These are phyloP conservation scores for Nerophis lumbriciformis DNA, from an alignment of 2,113 vertebrate genomes.

Conservation along the genomic window DNA sequence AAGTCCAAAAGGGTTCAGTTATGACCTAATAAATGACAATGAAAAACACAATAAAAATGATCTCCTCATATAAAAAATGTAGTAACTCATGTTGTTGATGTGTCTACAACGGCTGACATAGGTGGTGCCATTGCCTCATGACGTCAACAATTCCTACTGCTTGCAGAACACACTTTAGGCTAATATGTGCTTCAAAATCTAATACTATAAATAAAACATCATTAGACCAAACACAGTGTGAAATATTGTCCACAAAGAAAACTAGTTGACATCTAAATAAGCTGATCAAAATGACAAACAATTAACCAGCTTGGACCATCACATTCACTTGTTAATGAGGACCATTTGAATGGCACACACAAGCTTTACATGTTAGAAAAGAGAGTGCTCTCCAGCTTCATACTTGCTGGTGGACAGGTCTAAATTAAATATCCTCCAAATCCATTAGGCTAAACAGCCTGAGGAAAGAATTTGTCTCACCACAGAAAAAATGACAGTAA, in stretches of 20 bases:
- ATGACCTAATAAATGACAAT: too few species aligned
- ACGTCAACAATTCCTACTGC: too few species aligned
- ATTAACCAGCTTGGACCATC: slow-evolving; percentile 64
- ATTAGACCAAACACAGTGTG: neutral
- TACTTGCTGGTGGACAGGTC: slow-evolving; percentile 57
- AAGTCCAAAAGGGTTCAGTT: too few species aligned
- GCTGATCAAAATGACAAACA: slow-evolving; percentile 74
- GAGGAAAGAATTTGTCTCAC: slow-evolving; percentile 65
- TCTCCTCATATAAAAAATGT: too few species aligned
- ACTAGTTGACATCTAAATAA: slow-evolving; percentile 62
- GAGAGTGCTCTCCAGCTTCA: slow-evolving; percentile 44
- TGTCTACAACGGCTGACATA: too few species aligned
- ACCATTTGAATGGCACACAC: slow-evolving; percentile 49
- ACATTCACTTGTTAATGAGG: slow-evolving; percentile 63
- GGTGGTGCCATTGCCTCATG: too few species aligned
- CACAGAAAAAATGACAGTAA: slow-evolving; percentile 74
- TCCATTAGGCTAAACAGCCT: slow-evolving; percentile 75
- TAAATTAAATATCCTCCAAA: slow-evolving; percentile 72
- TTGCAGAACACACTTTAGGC: too few species aligned
- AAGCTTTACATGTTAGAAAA: slow-evolving; percentile 58
- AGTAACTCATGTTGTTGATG: too few species aligned
- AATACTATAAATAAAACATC: too few species aligned
- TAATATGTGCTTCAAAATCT: too few species aligned
- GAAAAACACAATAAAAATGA: too few species aligned
- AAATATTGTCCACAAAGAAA: slow-evolving; percentile 29